Conservation (phyloP, 1,140 invertebrate species). For the Leucophenga varia region DNA sequence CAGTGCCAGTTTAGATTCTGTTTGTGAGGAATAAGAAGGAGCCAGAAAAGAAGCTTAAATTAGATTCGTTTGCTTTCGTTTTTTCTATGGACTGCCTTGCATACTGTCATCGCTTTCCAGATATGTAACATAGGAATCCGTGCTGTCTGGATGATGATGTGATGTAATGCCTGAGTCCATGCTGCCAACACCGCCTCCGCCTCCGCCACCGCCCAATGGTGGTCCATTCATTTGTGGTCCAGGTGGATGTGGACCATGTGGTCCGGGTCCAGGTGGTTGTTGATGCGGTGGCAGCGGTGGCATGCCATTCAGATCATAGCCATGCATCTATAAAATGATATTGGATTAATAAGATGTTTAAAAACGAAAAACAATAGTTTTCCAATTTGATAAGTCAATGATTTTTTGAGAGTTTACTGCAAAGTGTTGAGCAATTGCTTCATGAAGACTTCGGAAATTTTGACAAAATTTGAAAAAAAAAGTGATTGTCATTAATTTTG, state of each 20-base stretch:
- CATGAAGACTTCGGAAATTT: too few species aligned
- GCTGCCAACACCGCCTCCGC: conserved; percentile 47
- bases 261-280: conserved; percentile 59
- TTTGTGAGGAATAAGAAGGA: conserved; percentile 17
- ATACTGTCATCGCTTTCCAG: conserved; percentile 82
- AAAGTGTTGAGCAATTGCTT: too few species aligned
- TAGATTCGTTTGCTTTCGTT: conserved; percentile 49
- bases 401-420: too few species aligned
- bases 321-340: conserved; percentile 83
- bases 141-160: conserved; percentile 72
- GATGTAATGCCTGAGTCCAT: conserved; percentile 58
- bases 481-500: too few species aligned
- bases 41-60: conserved; percentile 56
- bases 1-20: conserved; percentile 54
- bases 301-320: conserved; percentile 74
- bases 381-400: too few species aligned
- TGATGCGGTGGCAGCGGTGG: conserved; percentile 55
- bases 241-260: conserved; percentile 61
- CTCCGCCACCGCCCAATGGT: conserved; percentile 65
- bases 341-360: too few species aligned
- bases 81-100: conserved; percentile 65
- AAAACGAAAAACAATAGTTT: too few species aligned
- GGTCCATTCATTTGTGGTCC: conserved; percentile 42
- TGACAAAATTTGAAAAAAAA: too few species aligned
- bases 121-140: conserved; percentile 87